Evolutionary conservation across 2,797 vertebrate species (phyloP), one percentile per base, ranked within the genome.

Genomic region (Anableps anableps): DNA sequence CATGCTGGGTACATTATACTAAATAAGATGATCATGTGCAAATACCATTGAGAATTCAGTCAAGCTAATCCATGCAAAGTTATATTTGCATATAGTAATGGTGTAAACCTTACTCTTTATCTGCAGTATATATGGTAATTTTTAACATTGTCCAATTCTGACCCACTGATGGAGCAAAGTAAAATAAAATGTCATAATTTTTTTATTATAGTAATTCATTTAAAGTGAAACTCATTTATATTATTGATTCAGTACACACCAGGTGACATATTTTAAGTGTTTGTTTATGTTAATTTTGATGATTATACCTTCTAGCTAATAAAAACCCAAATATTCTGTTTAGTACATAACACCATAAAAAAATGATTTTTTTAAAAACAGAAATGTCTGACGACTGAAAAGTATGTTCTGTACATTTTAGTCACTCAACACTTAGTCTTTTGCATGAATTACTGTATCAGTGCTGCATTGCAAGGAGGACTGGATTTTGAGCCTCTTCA

Each of bases 1-100:
- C 83, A 82, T 85, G 86, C 31, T 31, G 80, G 82, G 72, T 76
- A 45, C 21, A 41, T 31, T 72, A 80, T 16, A 34, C 74, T 73
- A 43, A 74, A 78, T 60, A 62, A 76, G 26, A 55, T 79, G 72
- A 81, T 74, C 72, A 36, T 58, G 36, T 62, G 79, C 41, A n/a
- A 70, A 81, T 72, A 84, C 41, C 71, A 79, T 23, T 62, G 29
- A 79, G 47, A 81, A 83, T 78, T 73, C 75, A 68, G 45, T 55
- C 71, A 72, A 66, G 31, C 34, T 73, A 31, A 51, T 80, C 78
- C 78, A 80, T 66, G 71, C 70, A 66, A 77, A 85, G 17, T 0
- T 70, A 47, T 70, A 73, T 47, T 76, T 60, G 45, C 26, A 45
- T 71, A 6, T 3, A 7, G 8, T n/a, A 29, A 41, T 38, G 36